Evolutionary conservation across 2,113 vertebrate genomes (phyloP).

Genomic region (Axis porcinus): DNA sequence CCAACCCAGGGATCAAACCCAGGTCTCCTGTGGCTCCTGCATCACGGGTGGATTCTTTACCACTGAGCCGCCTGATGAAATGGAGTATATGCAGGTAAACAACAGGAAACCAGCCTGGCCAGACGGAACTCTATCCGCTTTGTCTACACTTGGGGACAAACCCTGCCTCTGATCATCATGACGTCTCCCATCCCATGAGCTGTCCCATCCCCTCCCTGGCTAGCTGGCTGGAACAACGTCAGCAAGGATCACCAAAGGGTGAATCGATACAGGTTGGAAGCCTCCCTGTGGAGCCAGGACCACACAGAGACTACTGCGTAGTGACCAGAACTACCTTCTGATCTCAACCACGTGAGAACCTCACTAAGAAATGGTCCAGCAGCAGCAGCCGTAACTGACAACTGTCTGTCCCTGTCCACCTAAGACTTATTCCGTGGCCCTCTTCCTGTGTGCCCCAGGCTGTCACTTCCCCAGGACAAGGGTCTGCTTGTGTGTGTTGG

Average conservation of each 20-base stretch:
- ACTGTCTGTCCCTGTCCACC: accelerated
- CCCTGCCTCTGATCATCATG: accelerated
- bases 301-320: accelerated
- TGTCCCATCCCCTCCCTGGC: accelerated
- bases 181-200: accelerated
- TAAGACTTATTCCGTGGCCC: not conserved
- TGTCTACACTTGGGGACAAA: not conserved
- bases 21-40: not conserved
- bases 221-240: not conserved
- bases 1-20: not conserved
- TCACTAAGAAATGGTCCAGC: not conserved
- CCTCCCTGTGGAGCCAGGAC: not conserved
- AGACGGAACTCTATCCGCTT: accelerated
- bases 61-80: not conserved
- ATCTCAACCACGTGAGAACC: accelerated
- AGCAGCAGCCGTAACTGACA: accelerated
- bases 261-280: accelerated
- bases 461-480: not conserved
- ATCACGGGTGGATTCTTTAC: not conserved
- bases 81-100: not conserved
- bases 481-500: accelerated
- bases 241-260: not conserved
- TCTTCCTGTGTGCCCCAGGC: not conserved
- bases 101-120: not conserved
- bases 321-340: accelerated